Conservation (phyloP, 2,888 invertebrate species). For the Phanerotoma sp. region DNA sequence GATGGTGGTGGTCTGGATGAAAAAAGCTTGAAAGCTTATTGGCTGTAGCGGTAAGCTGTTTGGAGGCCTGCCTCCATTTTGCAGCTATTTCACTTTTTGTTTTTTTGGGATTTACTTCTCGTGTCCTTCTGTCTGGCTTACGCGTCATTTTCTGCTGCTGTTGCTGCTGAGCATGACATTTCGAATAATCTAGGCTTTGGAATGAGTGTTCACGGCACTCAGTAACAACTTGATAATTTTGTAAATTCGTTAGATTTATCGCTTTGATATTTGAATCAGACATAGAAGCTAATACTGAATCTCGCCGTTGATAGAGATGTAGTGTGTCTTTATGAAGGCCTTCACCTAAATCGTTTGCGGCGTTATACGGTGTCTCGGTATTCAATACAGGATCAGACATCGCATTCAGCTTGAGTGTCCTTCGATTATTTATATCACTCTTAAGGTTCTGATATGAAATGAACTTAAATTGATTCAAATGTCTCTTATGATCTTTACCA, state of each 20-base stretch:
- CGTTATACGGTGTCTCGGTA: slow-evolving; percentile 32
- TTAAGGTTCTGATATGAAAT: slow-evolving; percentile 52
- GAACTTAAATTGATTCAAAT: slow-evolving; percentile 44
- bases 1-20: slow-evolving; percentile 30
- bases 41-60: slow-evolving; percentile 43
- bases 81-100: slow-evolving; percentile 5
- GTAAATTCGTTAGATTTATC: slow-evolving; percentile 30
- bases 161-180: slow-evolving; percentile 27
- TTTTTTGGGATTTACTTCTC: slow-evolving; percentile 12
- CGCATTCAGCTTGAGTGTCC: slow-evolving; percentile 42
- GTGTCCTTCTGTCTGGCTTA: slow-evolving; percentile 5
- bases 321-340: slow-evolving; percentile 28
- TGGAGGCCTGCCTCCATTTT: slow-evolving; percentile 28
- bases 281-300: slow-evolving; percentile 46
- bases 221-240: slow-evolving; percentile 12
- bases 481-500: slow-evolving; percentile 21
- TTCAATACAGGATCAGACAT: slow-evolving; percentile 51
- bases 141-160: too few species aligned
- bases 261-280: slow-evolving; percentile 51
- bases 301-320: slow-evolving; percentile 31
- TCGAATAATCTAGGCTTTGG: slow-evolving; percentile 44
- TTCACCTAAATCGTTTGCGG: slow-evolving; percentile 31
- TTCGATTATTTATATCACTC: slow-evolving; percentile 38
- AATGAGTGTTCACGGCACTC: slow-evolving; percentile 39
- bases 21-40: slow-evolving; percentile 43